Evolutionary conservation across 2,797 vertebrate species (phyloP), one percentile per base, ranked within the genome.

Genomic region (Amniataba percoides): DNA sequence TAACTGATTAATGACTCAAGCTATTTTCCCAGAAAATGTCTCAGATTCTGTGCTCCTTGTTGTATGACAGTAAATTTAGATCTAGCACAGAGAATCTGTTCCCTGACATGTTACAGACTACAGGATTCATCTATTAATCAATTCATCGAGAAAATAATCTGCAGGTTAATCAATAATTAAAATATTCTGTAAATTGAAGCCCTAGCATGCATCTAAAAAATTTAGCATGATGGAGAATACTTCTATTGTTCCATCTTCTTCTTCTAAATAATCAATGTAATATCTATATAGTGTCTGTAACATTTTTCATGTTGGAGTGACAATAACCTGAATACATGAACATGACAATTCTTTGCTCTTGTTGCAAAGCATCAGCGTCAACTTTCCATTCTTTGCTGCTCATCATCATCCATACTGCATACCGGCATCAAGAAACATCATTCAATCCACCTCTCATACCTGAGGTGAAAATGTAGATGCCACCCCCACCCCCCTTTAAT

Each of bases 401-500:
- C 62, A 56, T 60, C 48, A 66, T 39, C 42, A 56, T 62, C 43
- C 14, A 70, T 56, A 42, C 43, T 74, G 11, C 49, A 55, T 34
- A 46, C 18, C 14, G 39, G 13, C 73, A 43, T 27, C 55, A 55
- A 75, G 73, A 2, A 85, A 25, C 45, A 27, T 19, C 43, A 14
- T 58, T 67, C 46, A 16, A 19, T 48, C 61, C 60, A 19, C 18
- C 31, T 67, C 64, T 62, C 3, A 5, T 19, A 79, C 61, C 49
- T 75, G 39, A 77, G n/a, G 63, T 84, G 60, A 82, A 78, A 77
- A 89, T 49, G 75, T 78, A 84, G 80, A 83, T 84, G 74, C 48
- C 43, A 31, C 3, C 27, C 27, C 27, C 27, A 2, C 27, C 16
- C 48, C 48, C 40, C 46, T 76, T 75, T 71, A 78, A 79, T 85